Base-by-base conservation (phyloP, 1,140 invertebrate species). In the Musca vetustissima region DNA sequence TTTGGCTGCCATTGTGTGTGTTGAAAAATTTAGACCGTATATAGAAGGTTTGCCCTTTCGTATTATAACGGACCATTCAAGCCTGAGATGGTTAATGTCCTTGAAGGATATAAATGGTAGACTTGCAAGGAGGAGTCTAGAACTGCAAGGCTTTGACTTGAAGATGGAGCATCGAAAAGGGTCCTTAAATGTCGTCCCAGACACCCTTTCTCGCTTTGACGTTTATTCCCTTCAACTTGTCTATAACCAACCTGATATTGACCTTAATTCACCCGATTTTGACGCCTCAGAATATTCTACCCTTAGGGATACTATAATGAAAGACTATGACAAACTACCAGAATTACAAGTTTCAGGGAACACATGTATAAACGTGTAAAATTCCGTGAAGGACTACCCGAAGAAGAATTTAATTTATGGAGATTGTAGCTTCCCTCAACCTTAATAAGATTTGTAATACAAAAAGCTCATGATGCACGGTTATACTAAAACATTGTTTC, bases 61-160 rank as follows among this genome's bases (percentile, higher is more conserved):
- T 1, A 21, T 70, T 22, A 66, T 67, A 1, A 64, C 69, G 14
- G 64, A 70, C 25, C 64, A 70, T 43, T 43, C 64, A 0, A 66
- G 36, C 17, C 43, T 70, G 0, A 15, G 50, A 25, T 75, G 71
- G 75, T 55, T 76, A 4, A 53, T 69, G 49, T 68, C 70, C 6
- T 48, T 72, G 9, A 70, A 73, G 22, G 72, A 72, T 57, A 72
- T 74, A 2, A 71, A 49, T 9, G 75, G 75, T 21, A 64, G 73
- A 47, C 55, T 32, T 32, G 28, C 28, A 32, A 3, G 28, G 9
- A 4, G 28, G 28, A 77, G 9, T 1, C 17, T 67, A 1, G 25
- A 43, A 15, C 15, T 70, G 1, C 69, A 70, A 48, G 47, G 22
- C 0, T 70, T 43, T 22, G 17, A 64, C 9, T 70, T 67, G 9